Evolutionary conservation across 2,888 invertebrate genomes (phyloP).

Genomic region (Dysmachus trigonus): DNA sequence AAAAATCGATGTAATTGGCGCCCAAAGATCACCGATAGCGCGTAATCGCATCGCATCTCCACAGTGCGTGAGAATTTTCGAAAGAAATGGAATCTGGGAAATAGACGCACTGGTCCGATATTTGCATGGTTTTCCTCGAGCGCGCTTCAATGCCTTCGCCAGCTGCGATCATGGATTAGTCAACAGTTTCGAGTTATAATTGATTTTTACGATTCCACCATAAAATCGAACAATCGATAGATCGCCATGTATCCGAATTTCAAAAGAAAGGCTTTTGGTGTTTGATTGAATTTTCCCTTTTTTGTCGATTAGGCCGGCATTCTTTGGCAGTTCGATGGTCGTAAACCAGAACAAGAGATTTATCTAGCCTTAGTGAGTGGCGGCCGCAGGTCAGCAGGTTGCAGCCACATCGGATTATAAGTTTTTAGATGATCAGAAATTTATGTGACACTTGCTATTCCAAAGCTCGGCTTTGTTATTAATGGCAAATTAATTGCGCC

Average conservation of each 20-base stretch:
- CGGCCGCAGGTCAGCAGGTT: constrained; percentile 7
- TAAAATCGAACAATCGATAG: constrained; percentile 13
- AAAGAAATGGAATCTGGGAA: not conserved
- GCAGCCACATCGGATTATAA: not conserved
- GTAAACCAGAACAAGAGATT: constrained; percentile 32
- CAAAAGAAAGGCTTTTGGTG: constrained; percentile 10
- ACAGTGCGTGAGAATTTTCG: constrained; percentile 15
- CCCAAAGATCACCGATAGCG: not conserved
- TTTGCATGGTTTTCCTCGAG: not conserved
- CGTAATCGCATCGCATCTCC: not conserved
- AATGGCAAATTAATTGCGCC: constrained; percentile 26
- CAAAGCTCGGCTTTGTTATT: constrained; percentile 10
- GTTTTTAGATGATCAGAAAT: constrained; percentile 15
- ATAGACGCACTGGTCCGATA: not conserved
- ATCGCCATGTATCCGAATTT: not conserved
- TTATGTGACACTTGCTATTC: constrained; percentile 29
- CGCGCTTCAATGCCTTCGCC: not conserved
- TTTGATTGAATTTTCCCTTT: constrained; percentile 28
- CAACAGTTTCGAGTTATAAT: constrained; percentile 4
- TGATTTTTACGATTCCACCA: constrained; percentile 19
- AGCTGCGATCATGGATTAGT: not conserved
- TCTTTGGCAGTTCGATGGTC: not conserved
- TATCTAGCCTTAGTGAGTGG: not conserved
- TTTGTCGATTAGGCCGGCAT: constrained; percentile 10
- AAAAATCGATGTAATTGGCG: not conserved